Percentiles rank a stretch among this genome's conserved stretches.
Conservation (phyloP, 2,888 invertebrate species). For the Netelia fuscicornis region DNA sequence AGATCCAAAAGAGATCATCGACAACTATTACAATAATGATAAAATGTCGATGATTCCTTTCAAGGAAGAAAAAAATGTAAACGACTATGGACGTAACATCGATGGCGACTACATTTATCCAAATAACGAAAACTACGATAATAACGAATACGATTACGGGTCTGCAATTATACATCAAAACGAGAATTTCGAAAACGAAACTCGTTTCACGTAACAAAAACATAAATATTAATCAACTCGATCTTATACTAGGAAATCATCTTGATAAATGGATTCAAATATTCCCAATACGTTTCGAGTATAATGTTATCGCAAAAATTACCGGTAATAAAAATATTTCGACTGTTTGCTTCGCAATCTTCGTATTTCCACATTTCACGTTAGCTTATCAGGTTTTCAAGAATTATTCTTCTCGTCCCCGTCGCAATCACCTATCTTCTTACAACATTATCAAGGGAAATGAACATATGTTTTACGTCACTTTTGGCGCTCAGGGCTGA, state of each 20-base stretch:
- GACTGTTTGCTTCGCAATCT: no score
- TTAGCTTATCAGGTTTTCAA: not conserved
- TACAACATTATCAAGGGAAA: not conserved
- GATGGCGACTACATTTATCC: not conserved
- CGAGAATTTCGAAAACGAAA: not conserved
- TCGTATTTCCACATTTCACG: no score
- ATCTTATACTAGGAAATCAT: no score
- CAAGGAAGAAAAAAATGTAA: not conserved
- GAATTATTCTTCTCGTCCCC: not conserved
- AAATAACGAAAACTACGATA: constrained; percentile 3
- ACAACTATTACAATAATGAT: not conserved
- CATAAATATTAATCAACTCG: no score
- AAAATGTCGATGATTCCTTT: not conserved
- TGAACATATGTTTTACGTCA: not conserved
- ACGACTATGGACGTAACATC: not conserved
- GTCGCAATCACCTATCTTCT: not conserved
- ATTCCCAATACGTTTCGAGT: no score
- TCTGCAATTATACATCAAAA: not conserved
- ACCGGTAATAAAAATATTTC: no score
- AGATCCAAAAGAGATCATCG: not conserved
- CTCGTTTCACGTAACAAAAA: not conserved
- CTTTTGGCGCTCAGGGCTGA: not conserved
- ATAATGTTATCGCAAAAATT: no score
- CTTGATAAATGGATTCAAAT: no score
- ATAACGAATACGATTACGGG: constrained; percentile 6